Evolutionary conservation across 2,113 vertebrate genomes (phyloP), one percentile per base, ranked within the genome.

Genomic region (Mus spicilegus): DNA sequence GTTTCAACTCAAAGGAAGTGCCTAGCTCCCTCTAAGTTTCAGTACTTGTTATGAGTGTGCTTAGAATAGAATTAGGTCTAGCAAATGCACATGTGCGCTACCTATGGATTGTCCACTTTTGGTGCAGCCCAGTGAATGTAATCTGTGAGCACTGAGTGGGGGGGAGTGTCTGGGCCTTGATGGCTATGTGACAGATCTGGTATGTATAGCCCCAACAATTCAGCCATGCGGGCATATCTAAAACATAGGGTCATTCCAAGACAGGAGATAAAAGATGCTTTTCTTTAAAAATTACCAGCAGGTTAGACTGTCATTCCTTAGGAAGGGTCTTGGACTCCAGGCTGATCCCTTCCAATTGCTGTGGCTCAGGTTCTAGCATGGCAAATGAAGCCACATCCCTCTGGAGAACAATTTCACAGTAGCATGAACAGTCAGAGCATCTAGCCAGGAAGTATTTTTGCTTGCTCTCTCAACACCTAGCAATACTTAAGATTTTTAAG

Each of bases 401-500:
- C 1, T 12, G 70, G 4, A 16, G 63, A 36, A 46, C 16, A 51
- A 10, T 46, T 58, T 28, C 69, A 61, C 17, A 65, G 63, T 19
- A 28, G 42, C 46, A 11, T 19, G 17, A 51, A 70, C 19, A 46
- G 80, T 54, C 19, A 82, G 65, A 88, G 54, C n/a, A n/a, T 61
- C 46, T 49, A 33, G 56, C n/a, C 22, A 65, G 85, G 20, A 91
- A 26, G 22, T 4, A 19, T 2, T 51, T 63, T 70, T 72, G 4
- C 49, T 56, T 75, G 13, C 51, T 67, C n/a, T 87, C 72, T 65
- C 22, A 93, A n/a, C 14, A 42, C 22, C 58, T 87, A 58, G 63
- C 89, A 84, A 92, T 85, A 87, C 72, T 78, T 49, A 90, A 94
- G 81, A 58, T 20, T 76, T 80, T 80, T 72, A 70, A 91, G 46